phyloP scores from a whole-genome alignment of 2,888 invertebrate species.

The Stenotaenia linearis region DNA sequence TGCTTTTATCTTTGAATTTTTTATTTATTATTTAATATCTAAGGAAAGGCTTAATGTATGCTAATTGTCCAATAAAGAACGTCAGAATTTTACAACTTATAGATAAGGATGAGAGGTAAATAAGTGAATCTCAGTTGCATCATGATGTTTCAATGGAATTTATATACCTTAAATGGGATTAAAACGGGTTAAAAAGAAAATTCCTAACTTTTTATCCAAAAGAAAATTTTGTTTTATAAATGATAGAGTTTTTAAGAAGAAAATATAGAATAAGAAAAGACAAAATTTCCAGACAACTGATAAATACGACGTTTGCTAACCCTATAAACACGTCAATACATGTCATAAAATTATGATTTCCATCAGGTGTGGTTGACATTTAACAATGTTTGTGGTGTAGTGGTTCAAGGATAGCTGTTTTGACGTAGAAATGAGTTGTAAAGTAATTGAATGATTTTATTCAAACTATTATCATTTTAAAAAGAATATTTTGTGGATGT shows the following conservation, averaged over 20 bases:
- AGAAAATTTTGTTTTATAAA: no score
- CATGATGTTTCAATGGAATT: background rate
- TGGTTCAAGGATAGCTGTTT: background rate
- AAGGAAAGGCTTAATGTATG: background rate
- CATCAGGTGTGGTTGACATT: background rate
- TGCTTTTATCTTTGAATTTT: background rate
- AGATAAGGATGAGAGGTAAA: background rate
- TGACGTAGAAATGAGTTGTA: background rate
- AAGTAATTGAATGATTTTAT: background rate
- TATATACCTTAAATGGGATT: background rate
- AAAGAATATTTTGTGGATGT: background rate
- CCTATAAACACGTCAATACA: background rate
- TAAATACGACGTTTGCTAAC: background rate
- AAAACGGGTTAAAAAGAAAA: background rate
- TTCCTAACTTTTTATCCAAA: no score
- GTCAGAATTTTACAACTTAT: background rate
- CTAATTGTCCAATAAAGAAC: background rate
- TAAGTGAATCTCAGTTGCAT: background rate
- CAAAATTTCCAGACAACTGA: no score
- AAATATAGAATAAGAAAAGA: no score
- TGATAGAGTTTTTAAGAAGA: no score
- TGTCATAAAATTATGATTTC: background rate
- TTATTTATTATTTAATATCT: background rate
- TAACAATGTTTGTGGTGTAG: background rate
- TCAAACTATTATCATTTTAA: background rate